Conservation (phyloP, 2,113 vertebrate species). For the Pseudopodoces humilis region DNA sequence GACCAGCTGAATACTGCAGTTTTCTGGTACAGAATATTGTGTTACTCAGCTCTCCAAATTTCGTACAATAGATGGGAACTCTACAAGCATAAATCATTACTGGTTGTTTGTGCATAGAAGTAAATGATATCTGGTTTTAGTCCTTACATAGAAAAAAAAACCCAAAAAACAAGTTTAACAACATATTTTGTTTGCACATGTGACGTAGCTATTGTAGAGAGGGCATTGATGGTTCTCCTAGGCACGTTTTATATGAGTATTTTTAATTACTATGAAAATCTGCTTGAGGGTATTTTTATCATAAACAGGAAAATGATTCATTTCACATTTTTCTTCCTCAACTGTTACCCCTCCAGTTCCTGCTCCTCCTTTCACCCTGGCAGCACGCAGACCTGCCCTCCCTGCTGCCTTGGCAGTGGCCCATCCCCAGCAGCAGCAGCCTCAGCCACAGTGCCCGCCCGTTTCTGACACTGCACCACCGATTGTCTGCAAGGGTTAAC, state of each 20-base stretch:
- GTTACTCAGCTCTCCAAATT: not conserved
- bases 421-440: not conserved
- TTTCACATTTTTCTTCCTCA: not conserved
- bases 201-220: not conserved
- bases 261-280: not conserved
- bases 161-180: not conserved
- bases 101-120: not conserved
- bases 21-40: constrained; percentile 42
- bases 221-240: not conserved
- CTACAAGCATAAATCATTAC: not conserved
- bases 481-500: not conserved
- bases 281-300: not conserved
- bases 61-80: constrained; percentile 2
- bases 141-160: not conserved
- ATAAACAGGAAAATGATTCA: not conserved
- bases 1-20: not conserved
- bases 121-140: constrained; percentile 9
- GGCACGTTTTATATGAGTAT: not conserved
- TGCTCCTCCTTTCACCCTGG: not conserved
- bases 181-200: not conserved
- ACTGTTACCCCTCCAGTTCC: not conserved
- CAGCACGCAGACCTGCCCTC: not conserved
- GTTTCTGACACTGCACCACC: not conserved
- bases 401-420: not conserved
- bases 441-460: not conserved